phyloP scores from a whole-genome alignment of 2,888 invertebrate species.

The Harpagoxenus sublaevis region DNA sequence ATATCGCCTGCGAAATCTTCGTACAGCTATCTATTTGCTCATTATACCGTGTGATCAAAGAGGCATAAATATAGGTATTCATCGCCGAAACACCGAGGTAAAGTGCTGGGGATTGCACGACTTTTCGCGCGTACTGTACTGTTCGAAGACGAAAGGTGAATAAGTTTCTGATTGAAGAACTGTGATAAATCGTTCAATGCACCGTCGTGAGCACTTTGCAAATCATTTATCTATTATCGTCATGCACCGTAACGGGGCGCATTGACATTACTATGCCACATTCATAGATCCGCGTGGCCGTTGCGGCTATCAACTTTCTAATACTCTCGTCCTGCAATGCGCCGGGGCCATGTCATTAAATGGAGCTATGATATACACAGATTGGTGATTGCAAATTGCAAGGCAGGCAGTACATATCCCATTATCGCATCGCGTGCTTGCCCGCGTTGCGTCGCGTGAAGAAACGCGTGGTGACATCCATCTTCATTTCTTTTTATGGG shows the following conservation, averaged over 20 bases:
- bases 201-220: background rate
- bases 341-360: constrained; percentile 42
- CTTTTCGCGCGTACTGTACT: background rate
- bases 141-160: constrained; percentile 16
- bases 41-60: constrained; percentile 5
- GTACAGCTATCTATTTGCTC: background rate
- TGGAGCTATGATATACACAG: constrained; percentile 38
- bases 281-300: constrained; percentile 38
- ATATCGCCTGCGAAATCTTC: constrained; percentile 7
- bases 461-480: constrained; percentile 17
- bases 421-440: constrained; percentile 34
- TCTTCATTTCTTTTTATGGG: constrained; percentile 23
- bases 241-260: constrained; percentile 22
- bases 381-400: background rate
- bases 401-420: background rate
- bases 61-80: background rate
- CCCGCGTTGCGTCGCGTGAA: constrained; percentile 29
- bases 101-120: background rate
- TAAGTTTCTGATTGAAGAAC: constrained; percentile 24
- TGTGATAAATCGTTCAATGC: constrained; percentile 42
- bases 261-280: constrained; percentile 52
- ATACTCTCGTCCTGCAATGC: constrained; percentile 44
- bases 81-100: background rate
- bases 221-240: constrained; percentile 48
- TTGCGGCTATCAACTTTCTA: constrained; percentile 52